Evolutionary conservation across 2,113 vertebrate species (phyloP).

Genomic region (Poeciliopsis retropinna): DNA sequence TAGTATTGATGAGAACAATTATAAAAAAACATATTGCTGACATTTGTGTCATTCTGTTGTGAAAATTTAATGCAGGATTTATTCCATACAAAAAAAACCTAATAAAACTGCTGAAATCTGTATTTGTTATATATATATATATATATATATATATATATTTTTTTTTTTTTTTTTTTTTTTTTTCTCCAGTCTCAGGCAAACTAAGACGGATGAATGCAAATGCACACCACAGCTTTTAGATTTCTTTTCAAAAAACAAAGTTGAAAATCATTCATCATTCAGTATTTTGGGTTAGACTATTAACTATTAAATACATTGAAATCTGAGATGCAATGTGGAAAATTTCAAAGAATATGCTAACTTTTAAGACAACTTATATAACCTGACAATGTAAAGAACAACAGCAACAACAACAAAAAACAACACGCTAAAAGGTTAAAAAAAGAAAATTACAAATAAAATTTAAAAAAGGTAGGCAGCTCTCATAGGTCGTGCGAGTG

Average conservation of each 20-base stretch:
- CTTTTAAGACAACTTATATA: neutral
- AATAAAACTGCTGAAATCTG: too few species aligned
- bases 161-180: too few species aligned
- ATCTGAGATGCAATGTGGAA: neutral
- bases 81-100: too few species aligned
- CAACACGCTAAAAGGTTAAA: neutral
- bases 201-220: neutral
- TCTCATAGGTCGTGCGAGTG: slow-evolving; percentile 3
- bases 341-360: neutral
- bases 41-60: too few species aligned
- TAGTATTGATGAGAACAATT: too few species aligned
- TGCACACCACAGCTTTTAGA: neutral
- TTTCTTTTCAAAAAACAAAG: neutral
- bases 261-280: too few species aligned
- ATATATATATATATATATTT: too few species aligned
- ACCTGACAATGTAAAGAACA: neutral
- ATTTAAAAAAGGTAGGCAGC: neutral
- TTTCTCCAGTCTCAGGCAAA: too few species aligned
- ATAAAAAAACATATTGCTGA: too few species aligned
- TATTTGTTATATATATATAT: too few species aligned
- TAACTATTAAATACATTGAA: neutral
- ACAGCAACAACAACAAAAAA: neutral
- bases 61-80: too few species aligned
- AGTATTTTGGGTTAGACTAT: neutral
- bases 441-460: neutral